Base-by-base conservation (phyloP, 23 tunicate species). In the Halocynthia aurantium region DNA sequence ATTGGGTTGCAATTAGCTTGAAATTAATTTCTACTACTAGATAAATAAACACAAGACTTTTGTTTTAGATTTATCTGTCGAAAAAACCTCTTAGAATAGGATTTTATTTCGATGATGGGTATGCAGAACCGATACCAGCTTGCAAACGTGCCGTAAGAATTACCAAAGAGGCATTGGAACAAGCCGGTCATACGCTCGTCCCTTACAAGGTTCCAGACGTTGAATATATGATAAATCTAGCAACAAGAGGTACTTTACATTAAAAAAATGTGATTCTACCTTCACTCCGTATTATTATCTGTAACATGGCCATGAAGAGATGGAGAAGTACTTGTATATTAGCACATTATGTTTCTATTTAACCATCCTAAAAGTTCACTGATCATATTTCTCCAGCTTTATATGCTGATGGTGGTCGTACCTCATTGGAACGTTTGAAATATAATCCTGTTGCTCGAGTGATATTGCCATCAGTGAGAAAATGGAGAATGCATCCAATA, bases 31-130 rank as follows among this genome's bases (percentile, higher is more conserved):
- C 44, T n/a, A 4, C 44, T 31, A 31, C 44, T 31, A 31, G 44
- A 31, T 31, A 31, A 31, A 31, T 31, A 4, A 31, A 31, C 4
- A 31, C 4, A 31, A 31, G 44, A 31, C 44, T 21, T 12, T 19
- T n/a, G 21, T 19, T 67, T n/a, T 19, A 85, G 91, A 53, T 81
- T 51, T 89, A 65, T 64, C 13, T 10, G 17, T 73, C 78, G 8
- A 81, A 76, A 31, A 17, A 66, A 13, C 70, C 53, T 10, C 65
- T 91, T 7, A 62, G 91, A 8, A 91, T 91, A 63, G 97, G 97
- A 49, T 91, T 53, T 65, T 91, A 91, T 53, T n/a, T 7, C 22
- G 97, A 91, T 78, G 97, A 91, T 77, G 88, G 88, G 5, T 91
- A 91, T 66, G 68, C 21, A 17, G 68, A 85, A 77, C 97, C 97